phyloP scores from a whole-genome alignment of 2,113 vertebrate species.

The Acrocephalus arundinaceus region DNA sequence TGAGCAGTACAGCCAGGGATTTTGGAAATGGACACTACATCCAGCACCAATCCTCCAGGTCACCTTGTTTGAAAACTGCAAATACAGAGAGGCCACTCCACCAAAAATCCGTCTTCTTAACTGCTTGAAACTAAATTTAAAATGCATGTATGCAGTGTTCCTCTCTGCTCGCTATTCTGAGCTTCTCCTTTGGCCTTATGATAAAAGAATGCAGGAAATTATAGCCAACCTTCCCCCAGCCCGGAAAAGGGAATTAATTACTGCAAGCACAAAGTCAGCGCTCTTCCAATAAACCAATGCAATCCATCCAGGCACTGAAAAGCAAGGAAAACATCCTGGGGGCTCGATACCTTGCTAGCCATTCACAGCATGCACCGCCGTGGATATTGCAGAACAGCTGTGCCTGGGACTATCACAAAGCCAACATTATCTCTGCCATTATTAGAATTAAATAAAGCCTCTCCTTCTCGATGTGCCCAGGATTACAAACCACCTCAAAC shows the following conservation, averaged over 20 bases:
- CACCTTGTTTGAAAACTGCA: background rate
- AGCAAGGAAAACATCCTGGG: slow-evolving; percentile 24
- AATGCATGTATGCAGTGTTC: slow-evolving; percentile 18
- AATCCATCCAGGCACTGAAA: slow-evolving; percentile 17
- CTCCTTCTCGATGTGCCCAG: background rate
- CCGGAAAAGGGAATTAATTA: slow-evolving; percentile 69
- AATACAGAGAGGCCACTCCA: background rate
- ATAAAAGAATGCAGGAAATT: slow-evolving; percentile 68
- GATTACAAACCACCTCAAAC: background rate
- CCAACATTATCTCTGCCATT: background rate
- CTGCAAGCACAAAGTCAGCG: slow-evolving; percentile 54
- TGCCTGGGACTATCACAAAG: background rate
- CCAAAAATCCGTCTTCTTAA: slow-evolving; percentile 4
- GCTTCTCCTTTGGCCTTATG: slow-evolving; percentile 61
- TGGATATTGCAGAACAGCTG: background rate
- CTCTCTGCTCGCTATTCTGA: slow-evolving; percentile 42
- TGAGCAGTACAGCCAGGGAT: background rate
- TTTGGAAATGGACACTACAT: background rate
- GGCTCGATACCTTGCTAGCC: background rate
- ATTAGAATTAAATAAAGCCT: slow-evolving; percentile 16
- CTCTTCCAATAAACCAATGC: slow-evolving; percentile 48
- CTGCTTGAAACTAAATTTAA: background rate
- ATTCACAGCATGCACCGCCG: background rate
- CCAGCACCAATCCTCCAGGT: background rate
- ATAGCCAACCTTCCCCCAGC: slow-evolving; percentile 52